Conservation (phyloP, 2,113 vertebrate genomes). For the Bos indicus region DNA sequence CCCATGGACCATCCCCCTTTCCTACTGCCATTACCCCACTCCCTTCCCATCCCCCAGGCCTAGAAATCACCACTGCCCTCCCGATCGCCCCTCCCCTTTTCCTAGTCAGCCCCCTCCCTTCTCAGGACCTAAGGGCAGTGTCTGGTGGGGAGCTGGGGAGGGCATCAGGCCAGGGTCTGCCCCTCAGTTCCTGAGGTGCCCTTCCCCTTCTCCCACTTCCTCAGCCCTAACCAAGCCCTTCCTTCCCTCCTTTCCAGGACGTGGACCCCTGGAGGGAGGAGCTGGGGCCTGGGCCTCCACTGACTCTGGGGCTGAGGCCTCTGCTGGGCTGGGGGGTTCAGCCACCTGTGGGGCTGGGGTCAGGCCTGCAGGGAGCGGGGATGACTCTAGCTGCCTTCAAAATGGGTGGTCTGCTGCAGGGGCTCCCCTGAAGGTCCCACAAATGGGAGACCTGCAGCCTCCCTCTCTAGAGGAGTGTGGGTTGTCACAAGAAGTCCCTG, state of each 20-base stretch:
- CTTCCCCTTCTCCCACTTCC: not conserved
- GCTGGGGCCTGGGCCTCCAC: not conserved
- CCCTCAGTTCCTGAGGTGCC: not conserved
- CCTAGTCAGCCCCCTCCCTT: no score
- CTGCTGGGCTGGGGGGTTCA: not conserved
- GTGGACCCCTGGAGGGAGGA: not conserved
- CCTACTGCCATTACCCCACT: accelerated
- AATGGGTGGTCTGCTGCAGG: not conserved
- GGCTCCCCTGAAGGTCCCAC: not conserved
- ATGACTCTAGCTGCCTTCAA: not conserved
- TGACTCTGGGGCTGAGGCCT: not conserved
- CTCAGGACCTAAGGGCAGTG: not conserved
- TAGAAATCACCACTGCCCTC: not conserved
- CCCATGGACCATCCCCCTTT: not conserved
- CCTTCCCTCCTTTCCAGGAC: not conserved
- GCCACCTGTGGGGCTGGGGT: not conserved
- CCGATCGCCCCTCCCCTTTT: not conserved
- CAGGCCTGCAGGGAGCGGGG: not conserved
- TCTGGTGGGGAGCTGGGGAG: not conserved
- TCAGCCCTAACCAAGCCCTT: not conserved
- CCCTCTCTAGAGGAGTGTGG: not conserved
- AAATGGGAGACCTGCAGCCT: no score
- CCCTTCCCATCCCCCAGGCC: not conserved
- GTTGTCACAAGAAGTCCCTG: not conserved
- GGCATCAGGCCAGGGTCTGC: not conserved